Percentiles rank a stretch among this genome's conserved stretches.
phyloP scores from a whole-genome alignment of 2,797 vertebrate genomes.

The Paramormyrops hopkinsi region DNA sequence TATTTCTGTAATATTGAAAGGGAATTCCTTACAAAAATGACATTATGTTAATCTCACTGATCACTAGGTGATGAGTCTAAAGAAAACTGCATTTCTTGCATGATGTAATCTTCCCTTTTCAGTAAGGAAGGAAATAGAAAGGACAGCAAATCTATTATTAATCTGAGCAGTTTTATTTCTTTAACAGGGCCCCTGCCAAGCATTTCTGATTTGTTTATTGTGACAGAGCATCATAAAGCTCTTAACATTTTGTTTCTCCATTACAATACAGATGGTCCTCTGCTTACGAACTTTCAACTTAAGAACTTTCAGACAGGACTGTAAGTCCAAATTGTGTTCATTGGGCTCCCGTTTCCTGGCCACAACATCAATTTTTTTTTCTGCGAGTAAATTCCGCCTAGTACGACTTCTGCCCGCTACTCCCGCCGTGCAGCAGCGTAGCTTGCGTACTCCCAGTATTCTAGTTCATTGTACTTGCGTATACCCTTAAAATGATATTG shows the following conservation, averaged over 20 bases:
- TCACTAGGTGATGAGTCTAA: background rate
- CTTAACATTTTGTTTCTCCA: background rate
- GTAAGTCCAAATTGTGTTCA: background rate
- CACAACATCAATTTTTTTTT: background rate
- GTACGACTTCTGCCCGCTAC: background rate
- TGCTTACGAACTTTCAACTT: no score
- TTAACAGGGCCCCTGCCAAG: background rate
- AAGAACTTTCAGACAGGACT: background rate
- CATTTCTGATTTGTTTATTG: background rate
- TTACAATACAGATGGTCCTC: background rate
- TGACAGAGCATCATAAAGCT: background rate
- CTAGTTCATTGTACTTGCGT: background rate
- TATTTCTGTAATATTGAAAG: background rate
- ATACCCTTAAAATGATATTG: background rate
- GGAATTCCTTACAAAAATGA: background rate
- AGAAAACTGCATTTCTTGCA: background rate
- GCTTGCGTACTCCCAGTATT: background rate
- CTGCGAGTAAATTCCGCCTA: background rate
- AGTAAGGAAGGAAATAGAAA: background rate
- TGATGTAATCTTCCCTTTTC: background rate
- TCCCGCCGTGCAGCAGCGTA: no score
- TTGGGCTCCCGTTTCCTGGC: background rate
- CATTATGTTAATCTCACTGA: background rate
- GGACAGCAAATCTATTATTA: background rate
- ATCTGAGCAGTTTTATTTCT: background rate